A percentile compares a stretch with the other conserved stretches of the same genome.
Conservation (phyloP, 23 tunicate species). For the Ascidia mentula region DNA sequence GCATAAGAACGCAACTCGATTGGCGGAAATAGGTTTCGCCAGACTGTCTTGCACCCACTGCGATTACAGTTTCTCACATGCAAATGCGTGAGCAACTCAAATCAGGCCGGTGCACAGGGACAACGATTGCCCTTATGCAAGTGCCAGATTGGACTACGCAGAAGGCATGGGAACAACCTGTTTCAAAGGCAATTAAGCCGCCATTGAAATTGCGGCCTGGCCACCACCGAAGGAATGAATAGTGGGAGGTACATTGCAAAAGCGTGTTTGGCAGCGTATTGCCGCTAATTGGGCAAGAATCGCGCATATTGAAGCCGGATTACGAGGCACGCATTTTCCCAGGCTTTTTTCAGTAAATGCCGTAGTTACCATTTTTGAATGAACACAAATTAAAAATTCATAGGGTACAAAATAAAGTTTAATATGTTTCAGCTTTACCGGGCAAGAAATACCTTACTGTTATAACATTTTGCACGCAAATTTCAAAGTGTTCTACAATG, state of each 20-base stretch:
- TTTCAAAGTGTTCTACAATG: not conserved
- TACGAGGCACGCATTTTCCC: not conserved
- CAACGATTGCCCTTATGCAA: not conserved
- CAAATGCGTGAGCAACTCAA: too few relatives aligned
- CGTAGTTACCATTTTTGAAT: not conserved
- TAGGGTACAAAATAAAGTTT: not conserved
- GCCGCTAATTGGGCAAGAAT: not conserved
- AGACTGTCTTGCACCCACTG: not conserved
- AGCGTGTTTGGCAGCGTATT: not conserved
- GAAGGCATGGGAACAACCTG: not conserved
- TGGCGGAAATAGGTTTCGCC: not conserved
- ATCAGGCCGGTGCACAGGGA: too few relatives aligned
- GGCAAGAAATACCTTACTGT: not conserved
- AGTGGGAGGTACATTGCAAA: conserved; percentile 2
- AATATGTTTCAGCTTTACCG: not conserved
- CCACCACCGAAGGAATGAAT: not conserved
- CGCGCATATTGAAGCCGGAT: not conserved
- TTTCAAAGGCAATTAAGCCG: not conserved
- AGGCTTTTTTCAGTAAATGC: not conserved
- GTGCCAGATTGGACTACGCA: not conserved
- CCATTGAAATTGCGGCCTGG: not conserved
- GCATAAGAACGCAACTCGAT: not conserved
- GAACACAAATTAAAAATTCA: not conserved
- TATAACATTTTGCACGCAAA: not conserved
- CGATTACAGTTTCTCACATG: not conserved